These are phyloP conservation scores for Ophion obscuratus DNA, from an alignment of 2,888 invertebrate species.

Conservation along the genomic window DNA sequence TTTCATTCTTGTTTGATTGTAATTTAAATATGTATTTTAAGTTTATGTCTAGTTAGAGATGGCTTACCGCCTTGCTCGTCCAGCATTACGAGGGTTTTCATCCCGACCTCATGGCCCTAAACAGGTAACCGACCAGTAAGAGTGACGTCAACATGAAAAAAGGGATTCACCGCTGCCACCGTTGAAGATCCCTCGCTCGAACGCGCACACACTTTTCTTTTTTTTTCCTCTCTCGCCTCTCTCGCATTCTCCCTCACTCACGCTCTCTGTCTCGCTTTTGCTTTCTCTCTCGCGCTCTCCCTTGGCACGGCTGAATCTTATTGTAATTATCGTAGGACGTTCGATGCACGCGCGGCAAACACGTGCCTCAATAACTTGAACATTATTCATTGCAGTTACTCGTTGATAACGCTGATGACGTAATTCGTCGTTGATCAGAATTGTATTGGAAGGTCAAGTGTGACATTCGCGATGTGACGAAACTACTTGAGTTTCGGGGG, in stretches of 20 bases:
- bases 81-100: slow-evolving; percentile 99
- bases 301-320: background rate
- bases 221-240: background rate
- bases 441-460: no score
- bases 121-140: slow-evolving; percentile 86
- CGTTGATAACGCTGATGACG: background rate
- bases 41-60: slow-evolving; percentile 82
- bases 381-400: background rate
- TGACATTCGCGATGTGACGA: no score
- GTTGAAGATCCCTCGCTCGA: slow-evolving; percentile 66
- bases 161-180: slow-evolving; percentile 69
- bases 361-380: background rate
- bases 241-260: slow-evolving; percentile 5
- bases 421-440: background rate
- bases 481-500: background rate
- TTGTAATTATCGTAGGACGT: background rate
- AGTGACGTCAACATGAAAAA: slow-evolving; percentile 80
- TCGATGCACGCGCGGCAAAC: background rate
- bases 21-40: slow-evolving; percentile 62
- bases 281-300: background rate
- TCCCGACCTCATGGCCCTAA: slow-evolving; percentile 99
- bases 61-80: slow-evolving; percentile 99
- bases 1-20: slow-evolving; percentile 59
- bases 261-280: no score
- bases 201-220: slow-evolving; percentile 37